phyloP scores from a whole-genome alignment of 53 echinoderm and acorn worm genomes.

The Holothuria leucospilota region DNA sequence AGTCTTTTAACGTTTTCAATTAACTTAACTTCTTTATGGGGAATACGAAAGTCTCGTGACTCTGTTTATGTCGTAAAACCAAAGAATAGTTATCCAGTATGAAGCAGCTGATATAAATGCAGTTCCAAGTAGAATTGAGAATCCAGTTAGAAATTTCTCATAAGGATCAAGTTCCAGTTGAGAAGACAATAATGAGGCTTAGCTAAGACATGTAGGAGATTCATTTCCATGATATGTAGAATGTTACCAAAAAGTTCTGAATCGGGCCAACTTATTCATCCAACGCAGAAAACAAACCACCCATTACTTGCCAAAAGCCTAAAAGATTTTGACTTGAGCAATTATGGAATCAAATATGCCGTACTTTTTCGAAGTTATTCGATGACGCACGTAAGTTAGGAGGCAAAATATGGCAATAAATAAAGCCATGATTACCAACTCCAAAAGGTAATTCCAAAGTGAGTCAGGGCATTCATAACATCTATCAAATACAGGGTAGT shows the following conservation, averaged over 20 bases:
- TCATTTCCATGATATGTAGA: slow-evolving; percentile 16
- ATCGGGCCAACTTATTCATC: slow-evolving; percentile 19
- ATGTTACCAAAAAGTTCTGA: neutral
- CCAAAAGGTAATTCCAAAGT: neutral
- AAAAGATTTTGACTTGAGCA: slow-evolving; percentile 19
- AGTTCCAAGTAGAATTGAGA: neutral
- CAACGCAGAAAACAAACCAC: slow-evolving; percentile 14
- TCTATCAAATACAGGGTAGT: slow-evolving; percentile 13
- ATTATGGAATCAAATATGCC: slow-evolving; percentile 6
- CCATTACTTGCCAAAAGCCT: slow-evolving; percentile 22
- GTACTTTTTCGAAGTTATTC: neutral
- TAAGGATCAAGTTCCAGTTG: slow-evolving; percentile 9
- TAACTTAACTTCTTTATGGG: neutral
- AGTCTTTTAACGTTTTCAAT: neutral
- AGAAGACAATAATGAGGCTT: slow-evolving; percentile 15
- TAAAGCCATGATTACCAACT: neutral
- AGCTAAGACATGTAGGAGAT: neutral
- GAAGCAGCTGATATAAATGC: neutral
- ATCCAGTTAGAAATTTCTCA: neutral
- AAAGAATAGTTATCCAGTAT: neutral
- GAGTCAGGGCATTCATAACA: slow-evolving; percentile 7
- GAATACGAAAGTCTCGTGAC: neutral
- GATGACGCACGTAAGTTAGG: neutral
- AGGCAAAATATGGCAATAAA: neutral
- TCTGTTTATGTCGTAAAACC: neutral